Evolutionary conservation across 2,113 vertebrate genomes (phyloP), one percentile per base, ranked within the genome.

Genomic region (Engystomops pustulosus): DNA sequence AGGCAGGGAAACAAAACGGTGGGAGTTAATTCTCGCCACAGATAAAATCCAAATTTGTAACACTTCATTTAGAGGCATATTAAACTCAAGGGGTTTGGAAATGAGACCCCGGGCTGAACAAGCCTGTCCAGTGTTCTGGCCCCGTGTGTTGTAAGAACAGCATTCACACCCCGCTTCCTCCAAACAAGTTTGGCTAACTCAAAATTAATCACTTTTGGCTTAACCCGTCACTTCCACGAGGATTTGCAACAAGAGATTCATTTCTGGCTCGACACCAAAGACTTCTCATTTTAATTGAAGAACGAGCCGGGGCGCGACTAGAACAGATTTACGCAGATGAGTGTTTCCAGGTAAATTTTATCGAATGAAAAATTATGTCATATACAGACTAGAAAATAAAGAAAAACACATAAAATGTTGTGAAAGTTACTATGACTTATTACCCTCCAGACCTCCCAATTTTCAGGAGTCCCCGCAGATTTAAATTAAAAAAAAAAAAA

Each of bases 181-280:
- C 77, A 86, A 89, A 80, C 87, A 91, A 91, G 89, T 93, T 92
- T 90, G 89, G 86, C 90, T 93, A 85, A 91, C 92, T 94, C 87
- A 30, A 90, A 90, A 93, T 91, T 93, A 94, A 94, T 90, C 90
- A 89, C 87, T 87, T 88, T 90, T 92, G 92, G 92, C 90, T 93
- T 92, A 94, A 95, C 95, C 74, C 83, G 36, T 90, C 88, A 89
- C 85, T 49, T 89, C 89, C 86, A 87, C 89, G 87, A 74, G 75
- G 84, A 68, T 87, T 94, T 93, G 93, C 92, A 93, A 92, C 93
- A 91, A 87, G 90, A 91, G 82, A 69, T 25, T 68, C 58, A 51
- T 51, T 67, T 49, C 79, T 58, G 23, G 75, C 34, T 14, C 14
- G 1, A 58, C 75, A 60, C 75, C 74, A 60, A 78, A 78, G 51